phyloP scores from a whole-genome alignment of 2,888 invertebrate species.

The Heteropelma amictum region DNA sequence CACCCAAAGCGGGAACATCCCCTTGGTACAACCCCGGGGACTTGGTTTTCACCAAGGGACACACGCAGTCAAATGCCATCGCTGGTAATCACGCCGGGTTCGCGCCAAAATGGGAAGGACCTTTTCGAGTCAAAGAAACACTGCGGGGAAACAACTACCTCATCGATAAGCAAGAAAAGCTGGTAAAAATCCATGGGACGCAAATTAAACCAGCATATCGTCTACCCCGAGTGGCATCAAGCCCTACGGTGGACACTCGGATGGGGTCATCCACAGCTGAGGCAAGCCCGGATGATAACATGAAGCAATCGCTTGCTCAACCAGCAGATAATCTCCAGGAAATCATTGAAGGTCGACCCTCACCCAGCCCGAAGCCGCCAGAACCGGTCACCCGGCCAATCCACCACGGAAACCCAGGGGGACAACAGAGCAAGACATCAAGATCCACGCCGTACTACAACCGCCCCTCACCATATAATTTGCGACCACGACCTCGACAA shows the following conservation, averaged over 20 bases:
- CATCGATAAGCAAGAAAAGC: not conserved
- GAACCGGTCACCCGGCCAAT: no score
- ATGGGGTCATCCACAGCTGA: not conserved
- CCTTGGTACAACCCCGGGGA: not conserved
- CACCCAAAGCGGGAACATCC: not conserved
- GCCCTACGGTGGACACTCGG: not conserved
- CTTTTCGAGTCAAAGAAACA: not conserved
- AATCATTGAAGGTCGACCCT: no score
- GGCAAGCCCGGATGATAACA: no score
- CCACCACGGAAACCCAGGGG: no score
- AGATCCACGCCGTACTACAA: no score
- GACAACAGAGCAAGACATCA: no score
- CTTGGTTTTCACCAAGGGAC: not conserved
- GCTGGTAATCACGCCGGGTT: slow-evolving; percentile 1
- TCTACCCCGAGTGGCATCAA: not conserved
- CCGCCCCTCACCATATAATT: no score
- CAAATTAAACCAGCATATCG: not conserved
- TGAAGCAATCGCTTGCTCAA: no score
- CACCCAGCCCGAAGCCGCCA: no score
- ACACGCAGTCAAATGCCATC: not conserved
- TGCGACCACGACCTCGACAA: no score
- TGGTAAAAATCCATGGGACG: not conserved
- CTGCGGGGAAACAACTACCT: not conserved
- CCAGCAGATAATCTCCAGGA: no score
- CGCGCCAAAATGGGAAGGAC: not conserved